These are phyloP conservation scores for Ahaetulla prasina DNA, from an alignment of 2,113 vertebrate genomes.

Conservation along the genomic window DNA sequence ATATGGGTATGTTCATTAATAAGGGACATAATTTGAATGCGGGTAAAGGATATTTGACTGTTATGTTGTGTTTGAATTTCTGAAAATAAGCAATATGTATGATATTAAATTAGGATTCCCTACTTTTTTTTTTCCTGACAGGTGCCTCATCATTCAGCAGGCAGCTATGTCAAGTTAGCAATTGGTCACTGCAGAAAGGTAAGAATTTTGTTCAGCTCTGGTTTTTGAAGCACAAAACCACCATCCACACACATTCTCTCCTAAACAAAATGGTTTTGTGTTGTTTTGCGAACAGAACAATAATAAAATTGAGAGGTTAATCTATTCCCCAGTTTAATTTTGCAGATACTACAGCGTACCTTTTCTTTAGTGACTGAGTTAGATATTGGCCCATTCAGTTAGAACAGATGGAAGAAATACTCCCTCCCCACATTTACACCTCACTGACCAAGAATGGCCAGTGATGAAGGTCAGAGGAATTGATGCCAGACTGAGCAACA, in stretches of 20 bases:
- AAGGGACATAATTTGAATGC: neutral
- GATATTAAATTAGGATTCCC: neutral
- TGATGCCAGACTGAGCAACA: neutral
- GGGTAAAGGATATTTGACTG: neutral
- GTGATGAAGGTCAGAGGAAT: neutral
- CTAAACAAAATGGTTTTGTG: neutral
- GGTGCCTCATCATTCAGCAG: neutral
- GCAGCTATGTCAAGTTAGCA: neutral
- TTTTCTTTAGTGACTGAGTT: neutral
- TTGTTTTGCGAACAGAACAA: neutral
- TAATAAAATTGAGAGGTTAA: neutral
- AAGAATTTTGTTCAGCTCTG: neutral
- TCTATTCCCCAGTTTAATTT: neutral
- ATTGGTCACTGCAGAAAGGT: neutral
- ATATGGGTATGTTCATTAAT: neutral
- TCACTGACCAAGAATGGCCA: neutral
- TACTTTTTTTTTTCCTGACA: neutral
- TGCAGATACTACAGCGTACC: neutral
- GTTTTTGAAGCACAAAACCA: neutral
- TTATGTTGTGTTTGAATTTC: neutral
- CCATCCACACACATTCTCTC: neutral
- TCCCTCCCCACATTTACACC: neutral
- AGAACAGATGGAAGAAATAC: neutral
- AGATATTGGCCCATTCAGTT: neutral
- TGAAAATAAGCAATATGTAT: neutral